phyloP scores from a whole-genome alignment of 1,140 invertebrate genomes.

The Nasonia giraulti region DNA sequence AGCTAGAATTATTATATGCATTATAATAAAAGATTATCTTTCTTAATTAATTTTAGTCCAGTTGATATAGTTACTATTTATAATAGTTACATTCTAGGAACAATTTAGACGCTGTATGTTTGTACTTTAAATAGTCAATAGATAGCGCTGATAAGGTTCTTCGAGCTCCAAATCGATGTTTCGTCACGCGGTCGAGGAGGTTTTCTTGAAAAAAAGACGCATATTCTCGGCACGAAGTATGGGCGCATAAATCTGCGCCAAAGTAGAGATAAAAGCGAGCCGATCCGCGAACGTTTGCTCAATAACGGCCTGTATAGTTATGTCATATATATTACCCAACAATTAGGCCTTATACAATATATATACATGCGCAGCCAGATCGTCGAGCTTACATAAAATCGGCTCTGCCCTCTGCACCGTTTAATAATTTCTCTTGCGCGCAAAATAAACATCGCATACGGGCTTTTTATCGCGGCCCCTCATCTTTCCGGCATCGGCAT shows the following conservation, averaged over 20 bases:
- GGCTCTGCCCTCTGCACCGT: too few species aligned
- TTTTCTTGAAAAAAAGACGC: too few species aligned
- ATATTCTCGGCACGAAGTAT: too few species aligned
- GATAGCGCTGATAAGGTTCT: background rate
- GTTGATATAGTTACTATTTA: background rate
- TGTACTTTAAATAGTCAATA: background rate
- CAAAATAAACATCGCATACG: background rate
- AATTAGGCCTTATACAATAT: background rate
- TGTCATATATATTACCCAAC: background rate
- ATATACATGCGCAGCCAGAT: background rate
- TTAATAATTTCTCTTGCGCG: too few species aligned
- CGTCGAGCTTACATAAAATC: background rate
- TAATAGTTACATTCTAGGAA: too few species aligned
- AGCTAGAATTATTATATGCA: conserved; percentile 6
- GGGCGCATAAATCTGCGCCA: too few species aligned
- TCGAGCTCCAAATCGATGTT: too few species aligned
- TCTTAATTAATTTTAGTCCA: conserved; percentile 10
- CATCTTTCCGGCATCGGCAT: background rate
- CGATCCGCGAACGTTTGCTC: background rate
- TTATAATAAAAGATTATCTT: background rate
- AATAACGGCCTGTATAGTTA: background rate
- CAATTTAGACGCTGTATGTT: background rate
- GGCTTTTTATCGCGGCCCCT: background rate
- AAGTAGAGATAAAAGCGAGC: too few species aligned
- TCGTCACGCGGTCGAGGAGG: too few species aligned